Evolutionary conservation across 1,140 invertebrate species (phyloP).

Genomic region (Diachasmimorpha longicaudata): DNA sequence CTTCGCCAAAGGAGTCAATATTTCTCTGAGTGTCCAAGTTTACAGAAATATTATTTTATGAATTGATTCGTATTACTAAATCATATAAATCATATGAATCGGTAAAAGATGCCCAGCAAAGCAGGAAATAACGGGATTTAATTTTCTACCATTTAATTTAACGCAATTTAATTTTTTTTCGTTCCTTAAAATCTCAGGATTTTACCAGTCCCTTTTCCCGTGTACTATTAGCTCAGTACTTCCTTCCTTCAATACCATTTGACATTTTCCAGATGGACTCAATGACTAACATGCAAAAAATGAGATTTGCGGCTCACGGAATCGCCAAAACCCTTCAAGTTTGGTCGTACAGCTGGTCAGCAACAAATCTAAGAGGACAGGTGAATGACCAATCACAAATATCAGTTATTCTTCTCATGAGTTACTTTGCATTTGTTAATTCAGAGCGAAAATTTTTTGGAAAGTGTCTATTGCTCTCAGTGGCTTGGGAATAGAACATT

Average conservation of each 20-base stretch:
- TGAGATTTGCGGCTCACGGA: neutral
- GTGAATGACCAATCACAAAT: neutral
- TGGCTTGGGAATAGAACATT: slow-evolving; percentile 29
- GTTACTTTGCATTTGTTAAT: neutral
- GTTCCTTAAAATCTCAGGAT: too few relatives aligned
- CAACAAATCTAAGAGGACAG: neutral
- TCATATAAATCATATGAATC: too few relatives aligned
- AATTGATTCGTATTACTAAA: too few relatives aligned
- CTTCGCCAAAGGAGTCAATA: too few relatives aligned
- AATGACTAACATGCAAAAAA: neutral
- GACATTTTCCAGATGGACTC: neutral
- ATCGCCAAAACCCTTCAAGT: neutral
- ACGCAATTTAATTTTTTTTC: too few relatives aligned
- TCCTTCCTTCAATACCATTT: neutral
- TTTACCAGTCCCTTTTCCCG: too few relatives aligned
- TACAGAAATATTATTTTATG: too few relatives aligned
- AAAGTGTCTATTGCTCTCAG: slow-evolving; percentile 11
- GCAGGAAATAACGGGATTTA: too few relatives aligned
- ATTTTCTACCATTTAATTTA: too few relatives aligned
- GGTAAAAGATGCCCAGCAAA: too few relatives aligned
- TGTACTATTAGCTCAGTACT: too few relatives aligned
- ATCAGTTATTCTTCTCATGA: neutral
- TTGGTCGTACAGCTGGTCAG: neutral
- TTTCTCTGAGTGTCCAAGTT: too few relatives aligned
- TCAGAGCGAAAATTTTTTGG: slow-evolving; percentile 27